Conservation (phyloP, 2,888 invertebrate genomes). For the Pristionchus exspectatus region DNA sequence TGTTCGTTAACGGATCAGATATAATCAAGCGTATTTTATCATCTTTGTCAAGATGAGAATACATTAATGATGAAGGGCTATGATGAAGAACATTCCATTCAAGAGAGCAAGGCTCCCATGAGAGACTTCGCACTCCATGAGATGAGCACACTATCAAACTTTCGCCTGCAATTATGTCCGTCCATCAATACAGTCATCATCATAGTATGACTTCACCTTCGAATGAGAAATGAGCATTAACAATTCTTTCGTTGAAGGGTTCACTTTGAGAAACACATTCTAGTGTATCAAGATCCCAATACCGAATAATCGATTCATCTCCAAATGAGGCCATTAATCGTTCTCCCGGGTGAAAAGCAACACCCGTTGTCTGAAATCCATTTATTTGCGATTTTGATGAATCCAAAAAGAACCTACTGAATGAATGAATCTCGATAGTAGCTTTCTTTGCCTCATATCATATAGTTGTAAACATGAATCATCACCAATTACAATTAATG, state of each 20-base stretch:
- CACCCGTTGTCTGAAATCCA: constrained; percentile 32
- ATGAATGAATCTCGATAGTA: constrained; percentile 50
- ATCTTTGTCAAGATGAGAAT: constrained; percentile 30
- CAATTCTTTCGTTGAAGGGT: background rate
- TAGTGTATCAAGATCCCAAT: constrained; percentile 51
- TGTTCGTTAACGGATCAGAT: background rate
- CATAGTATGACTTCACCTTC: background rate
- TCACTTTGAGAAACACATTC: constrained; percentile 53
- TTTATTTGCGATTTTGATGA: too few species aligned
- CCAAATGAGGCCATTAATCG: constrained; percentile 30
- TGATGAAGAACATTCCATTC: constrained; percentile 14
- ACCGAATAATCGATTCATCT: constrained; percentile 35
- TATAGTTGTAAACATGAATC: constrained; percentile 37
- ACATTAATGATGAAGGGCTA: background rate
- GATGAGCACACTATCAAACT: constrained; percentile 15
- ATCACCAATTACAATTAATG: constrained; percentile 48
- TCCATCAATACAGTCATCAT: too few species aligned
- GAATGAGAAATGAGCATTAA: constrained; percentile 27
- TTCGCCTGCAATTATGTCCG: constrained; percentile 20
- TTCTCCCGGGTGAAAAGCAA: constrained; percentile 42
- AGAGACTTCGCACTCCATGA: constrained; percentile 9
- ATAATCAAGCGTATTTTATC: background rate
- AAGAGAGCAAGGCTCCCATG: constrained; percentile 52
- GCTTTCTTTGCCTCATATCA: constrained; percentile 52
- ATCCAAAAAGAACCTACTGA: background rate